A percentile compares a stretch with the other conserved stretches of the same genome.
These are phyloP conservation scores for Sarcophaga variegata DNA, from an alignment of 2,888 invertebrate genomes.

Conservation along the genomic window DNA sequence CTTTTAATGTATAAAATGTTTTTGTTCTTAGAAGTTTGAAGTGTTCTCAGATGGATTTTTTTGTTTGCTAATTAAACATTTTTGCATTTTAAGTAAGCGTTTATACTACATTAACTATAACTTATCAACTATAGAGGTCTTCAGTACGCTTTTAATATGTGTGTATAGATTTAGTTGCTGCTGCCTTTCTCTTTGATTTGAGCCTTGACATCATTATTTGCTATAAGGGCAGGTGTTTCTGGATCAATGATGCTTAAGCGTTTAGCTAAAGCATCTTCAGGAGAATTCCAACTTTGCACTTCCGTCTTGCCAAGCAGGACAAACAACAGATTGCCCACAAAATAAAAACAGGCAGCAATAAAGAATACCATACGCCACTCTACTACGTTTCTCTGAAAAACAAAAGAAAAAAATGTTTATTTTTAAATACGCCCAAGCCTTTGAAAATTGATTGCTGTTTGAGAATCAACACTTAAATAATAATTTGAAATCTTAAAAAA, in stretches of 20 bases:
- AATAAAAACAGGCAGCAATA: slow-evolving; percentile 83
- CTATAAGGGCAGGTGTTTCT: slow-evolving; percentile 70
- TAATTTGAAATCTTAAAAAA: too few relatives aligned
- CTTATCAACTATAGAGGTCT: slow-evolving; percentile 71
- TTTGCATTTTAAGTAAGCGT: too few relatives aligned
- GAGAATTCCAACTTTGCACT: slow-evolving; percentile 85
- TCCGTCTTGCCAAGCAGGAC: slow-evolving; percentile 83
- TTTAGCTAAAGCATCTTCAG: slow-evolving; percentile 73
- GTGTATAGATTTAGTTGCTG: slow-evolving; percentile 53
- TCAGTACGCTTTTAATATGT: slow-evolving; percentile 71
- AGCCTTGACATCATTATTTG: slow-evolving; percentile 68
- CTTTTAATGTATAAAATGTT: too few relatives aligned
- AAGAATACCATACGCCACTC: slow-evolving; percentile 84
- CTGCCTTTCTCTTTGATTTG: slow-evolving; percentile 65
- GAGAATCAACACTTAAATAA: too few relatives aligned
- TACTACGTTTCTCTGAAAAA: slow-evolving; percentile 76
- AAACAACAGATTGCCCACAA: slow-evolving; percentile 83
- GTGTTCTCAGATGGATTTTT: too few relatives aligned
- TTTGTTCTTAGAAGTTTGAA: too few relatives aligned
- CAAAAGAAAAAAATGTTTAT: neutral
- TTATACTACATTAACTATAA: slow-evolving; percentile 40
- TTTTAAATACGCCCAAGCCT: too few relatives aligned
- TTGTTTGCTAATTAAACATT: too few relatives aligned
- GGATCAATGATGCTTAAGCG: slow-evolving; percentile 68
- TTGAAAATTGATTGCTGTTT: too few relatives aligned